Base-by-base conservation (phyloP, 2,888 invertebrate species). In the Microctonus brassicae region DNA sequence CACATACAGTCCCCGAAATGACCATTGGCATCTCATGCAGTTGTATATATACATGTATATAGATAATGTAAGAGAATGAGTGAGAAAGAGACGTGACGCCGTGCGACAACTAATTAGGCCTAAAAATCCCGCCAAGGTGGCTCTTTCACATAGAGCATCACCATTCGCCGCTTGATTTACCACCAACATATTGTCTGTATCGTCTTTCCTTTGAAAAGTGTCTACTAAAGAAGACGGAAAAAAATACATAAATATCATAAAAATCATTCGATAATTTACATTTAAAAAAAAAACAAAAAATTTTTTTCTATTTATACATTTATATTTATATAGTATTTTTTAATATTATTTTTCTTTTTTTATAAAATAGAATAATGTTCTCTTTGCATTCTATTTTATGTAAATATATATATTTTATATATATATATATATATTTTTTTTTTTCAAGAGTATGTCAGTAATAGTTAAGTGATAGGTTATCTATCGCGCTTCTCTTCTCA, bases 71-170 rank as follows among this genome's bases (percentile, higher is more conserved):
- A n/a, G 17, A n/a, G 17, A 0, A n/a, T n/a, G n/a, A n/a, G n/a
- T n/a, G n/a, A 39, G 13, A 39, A n/a, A 39, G 75, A 79, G 79
- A 81, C 78, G 81, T 82, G 83, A 84, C 82, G 83, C 79, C 81
- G 78, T 82, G 85, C 86, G 87, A 85, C 86, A 85, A 87, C 86
- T 86, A 87, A 87, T 87, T 87, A 87, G 87, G 84, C 81, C 84
- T 85, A 85, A 87, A 86, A 87, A 84, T 80, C 80, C 80, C 80
- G 72, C 77, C 79, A 76, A 79, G 77, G 63, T 76, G 74, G 80
- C 80, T 78, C 81, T 82, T 78, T 77, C 70, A 78, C 68, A 58
- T 42, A 20, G 39, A 47, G 47, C 17, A 17, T 47, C 47, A 47
- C 58, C 33, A 80, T 75, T 74, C 73, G 78, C 80, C 79, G 80